phyloP scores from a whole-genome alignment of 2,888 invertebrate species.

The Oscheius myriophilus region DNA sequence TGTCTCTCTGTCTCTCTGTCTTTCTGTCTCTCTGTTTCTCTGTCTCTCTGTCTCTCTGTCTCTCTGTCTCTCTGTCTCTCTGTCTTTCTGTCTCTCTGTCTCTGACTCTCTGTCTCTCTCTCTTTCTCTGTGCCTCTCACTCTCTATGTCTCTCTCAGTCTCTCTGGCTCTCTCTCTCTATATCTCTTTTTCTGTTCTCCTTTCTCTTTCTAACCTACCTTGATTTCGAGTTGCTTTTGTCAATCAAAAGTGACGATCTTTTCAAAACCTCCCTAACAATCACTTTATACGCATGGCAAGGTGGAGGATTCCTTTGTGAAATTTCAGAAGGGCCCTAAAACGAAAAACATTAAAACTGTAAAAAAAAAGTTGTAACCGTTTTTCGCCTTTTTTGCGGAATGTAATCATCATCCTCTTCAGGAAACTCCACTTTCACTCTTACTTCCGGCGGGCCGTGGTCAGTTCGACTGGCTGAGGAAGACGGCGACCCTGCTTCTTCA shows the following conservation, averaged over 20 bases:
- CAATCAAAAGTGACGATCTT: not conserved
- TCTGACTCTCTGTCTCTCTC: no score
- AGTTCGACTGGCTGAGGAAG: no score
- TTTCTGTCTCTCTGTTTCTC: no score
- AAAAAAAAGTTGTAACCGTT: not conserved
- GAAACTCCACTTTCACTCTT: not conserved
- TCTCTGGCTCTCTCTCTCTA: constrained; percentile 2
- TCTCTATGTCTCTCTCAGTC: not conserved
- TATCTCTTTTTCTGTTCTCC: not conserved
- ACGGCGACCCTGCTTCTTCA: no score
- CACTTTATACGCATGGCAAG: not conserved
- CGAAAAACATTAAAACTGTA: no score
- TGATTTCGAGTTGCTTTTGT: constrained; percentile 15
- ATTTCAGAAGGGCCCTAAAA: no score
- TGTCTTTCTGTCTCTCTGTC: no score
- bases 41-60: no score
- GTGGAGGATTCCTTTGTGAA: not conserved
- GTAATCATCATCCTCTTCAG: not conserved
- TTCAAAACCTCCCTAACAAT: constrained; percentile 13
- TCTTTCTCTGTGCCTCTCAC: not conserved
- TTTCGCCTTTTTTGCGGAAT: not conserved
- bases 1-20: no score
- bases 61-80: no score
- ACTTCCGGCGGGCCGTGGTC: no score
- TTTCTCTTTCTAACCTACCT: not conserved